Evolutionary conservation across 1,140 invertebrate genomes (phyloP).

Genomic region (Brachionus asplanchnoidis): DNA sequence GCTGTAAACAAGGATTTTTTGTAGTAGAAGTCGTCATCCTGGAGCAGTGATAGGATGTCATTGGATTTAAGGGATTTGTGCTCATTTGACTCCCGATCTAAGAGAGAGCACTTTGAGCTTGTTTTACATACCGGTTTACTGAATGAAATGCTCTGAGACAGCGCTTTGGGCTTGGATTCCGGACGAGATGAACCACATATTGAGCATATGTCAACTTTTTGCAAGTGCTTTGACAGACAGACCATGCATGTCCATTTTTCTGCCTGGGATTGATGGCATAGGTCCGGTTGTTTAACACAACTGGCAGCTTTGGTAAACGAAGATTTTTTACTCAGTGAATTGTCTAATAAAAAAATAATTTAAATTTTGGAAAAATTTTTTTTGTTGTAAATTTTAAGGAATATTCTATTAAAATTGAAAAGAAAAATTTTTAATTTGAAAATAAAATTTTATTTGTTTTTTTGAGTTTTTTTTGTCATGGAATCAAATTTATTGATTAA

Average conservation of each 20-base stretch:
- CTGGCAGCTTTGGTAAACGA: not conserved
- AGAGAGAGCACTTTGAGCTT: not conserved
- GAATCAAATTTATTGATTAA: too few relatives aligned
- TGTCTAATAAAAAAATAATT: not conserved
- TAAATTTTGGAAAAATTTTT: not conserved
- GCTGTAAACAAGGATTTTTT: not conserved
- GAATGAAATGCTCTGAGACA: not conserved
- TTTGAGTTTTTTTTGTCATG: too few relatives aligned
- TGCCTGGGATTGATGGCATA: not conserved
- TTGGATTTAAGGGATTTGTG: not conserved
- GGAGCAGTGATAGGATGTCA: not conserved
- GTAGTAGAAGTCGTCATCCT: not conserved
- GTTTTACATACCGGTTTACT: not conserved
- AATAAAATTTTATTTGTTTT: too few relatives aligned
- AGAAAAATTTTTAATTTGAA: too few relatives aligned
- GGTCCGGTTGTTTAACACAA: not conserved
- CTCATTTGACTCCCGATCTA: not conserved
- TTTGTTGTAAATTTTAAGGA: too few relatives aligned
- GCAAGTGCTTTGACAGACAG: not conserved
- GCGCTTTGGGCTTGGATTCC: not conserved
- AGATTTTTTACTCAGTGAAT: not conserved
- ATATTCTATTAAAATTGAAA: too few relatives aligned
- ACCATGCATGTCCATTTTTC: conserved; percentile 41
- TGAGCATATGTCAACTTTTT: conserved; percentile 6
- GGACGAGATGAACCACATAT: conserved; percentile 28